These are phyloP conservation scores for Sclerurus mexicanus DNA, from an alignment of 2,113 vertebrate genomes.

Conservation along the genomic window DNA sequence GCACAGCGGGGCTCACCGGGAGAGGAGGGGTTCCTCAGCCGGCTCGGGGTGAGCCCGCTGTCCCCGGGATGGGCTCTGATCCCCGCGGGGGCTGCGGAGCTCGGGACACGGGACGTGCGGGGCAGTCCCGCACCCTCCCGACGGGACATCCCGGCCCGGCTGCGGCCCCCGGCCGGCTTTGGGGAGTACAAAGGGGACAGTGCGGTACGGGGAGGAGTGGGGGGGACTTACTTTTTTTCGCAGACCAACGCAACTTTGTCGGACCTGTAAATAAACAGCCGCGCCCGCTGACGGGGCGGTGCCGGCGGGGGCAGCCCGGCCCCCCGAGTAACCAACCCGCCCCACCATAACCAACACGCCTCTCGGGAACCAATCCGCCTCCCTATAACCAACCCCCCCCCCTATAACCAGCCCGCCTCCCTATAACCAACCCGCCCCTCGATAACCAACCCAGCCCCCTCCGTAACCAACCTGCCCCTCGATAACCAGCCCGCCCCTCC, in stretches of 20 bases:
- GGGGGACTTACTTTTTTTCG: not conserved
- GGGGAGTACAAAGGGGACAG: not conserved
- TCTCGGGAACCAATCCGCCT: no score
- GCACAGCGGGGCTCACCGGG: no score
- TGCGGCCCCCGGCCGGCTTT: not conserved
- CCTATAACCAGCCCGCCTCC: no score
- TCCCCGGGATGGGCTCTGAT: not conserved
- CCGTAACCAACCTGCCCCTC: not conserved
- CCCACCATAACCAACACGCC: no score
- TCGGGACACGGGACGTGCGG: not conserved
- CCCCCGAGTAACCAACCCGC: no score
- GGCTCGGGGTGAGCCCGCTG: not conserved
- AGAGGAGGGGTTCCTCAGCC: not conserved
- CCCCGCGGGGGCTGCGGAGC: not conserved
- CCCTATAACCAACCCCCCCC: no score
- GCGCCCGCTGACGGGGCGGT: not conserved
- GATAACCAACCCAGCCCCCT: not conserved
- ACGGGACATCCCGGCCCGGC: not conserved
- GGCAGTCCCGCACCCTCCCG: not conserved
- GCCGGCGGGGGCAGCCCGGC: not conserved
- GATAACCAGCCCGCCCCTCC: not conserved
- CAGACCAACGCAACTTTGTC: not conserved
- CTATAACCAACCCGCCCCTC: no score
- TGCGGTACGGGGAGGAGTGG: accelerated
- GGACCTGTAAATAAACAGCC: conserved; percentile 43